phyloP scores from a whole-genome alignment of 2,113 vertebrate genomes.

The Morphnarchus princeps region DNA sequence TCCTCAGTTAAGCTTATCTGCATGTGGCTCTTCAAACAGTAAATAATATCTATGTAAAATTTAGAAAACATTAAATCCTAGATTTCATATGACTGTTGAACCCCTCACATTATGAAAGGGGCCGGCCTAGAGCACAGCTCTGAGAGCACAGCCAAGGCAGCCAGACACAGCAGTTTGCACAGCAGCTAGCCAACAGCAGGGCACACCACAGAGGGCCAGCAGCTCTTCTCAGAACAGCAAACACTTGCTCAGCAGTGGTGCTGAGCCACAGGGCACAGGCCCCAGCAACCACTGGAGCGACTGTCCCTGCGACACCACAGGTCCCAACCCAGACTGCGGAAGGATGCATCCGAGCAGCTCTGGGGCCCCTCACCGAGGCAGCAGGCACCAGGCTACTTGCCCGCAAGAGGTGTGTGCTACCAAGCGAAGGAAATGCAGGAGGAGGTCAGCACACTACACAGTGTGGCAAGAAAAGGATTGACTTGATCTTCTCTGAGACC shows the following conservation, averaged over 20 bases:
- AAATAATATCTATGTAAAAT: neutral
- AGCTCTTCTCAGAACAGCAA: neutral
- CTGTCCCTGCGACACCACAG: neutral
- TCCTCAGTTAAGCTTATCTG: neutral
- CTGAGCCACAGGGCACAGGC: neutral
- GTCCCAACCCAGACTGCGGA: no score
- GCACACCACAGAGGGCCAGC: neutral
- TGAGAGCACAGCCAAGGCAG: rapidly evolving
- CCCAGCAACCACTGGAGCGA: neutral
- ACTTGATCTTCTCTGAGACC: neutral
- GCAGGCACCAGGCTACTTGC: neutral
- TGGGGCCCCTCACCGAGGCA: neutral
- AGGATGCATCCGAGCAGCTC: neutral
- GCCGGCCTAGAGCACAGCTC: neutral
- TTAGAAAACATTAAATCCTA: neutral
- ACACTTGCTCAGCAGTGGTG: neutral
- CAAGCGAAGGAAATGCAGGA: neutral
- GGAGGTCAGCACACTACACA: neutral
- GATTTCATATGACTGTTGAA: neutral
- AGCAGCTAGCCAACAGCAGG: neutral
- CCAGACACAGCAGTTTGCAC: neutral
- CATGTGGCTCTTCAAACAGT: neutral
- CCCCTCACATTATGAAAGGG: neutral
- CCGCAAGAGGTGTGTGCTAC: neutral
- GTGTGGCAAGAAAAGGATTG: neutral